Base-by-base conservation (phyloP, 2,888 invertebrate genomes). In the Himalopsyche tibetana region DNA sequence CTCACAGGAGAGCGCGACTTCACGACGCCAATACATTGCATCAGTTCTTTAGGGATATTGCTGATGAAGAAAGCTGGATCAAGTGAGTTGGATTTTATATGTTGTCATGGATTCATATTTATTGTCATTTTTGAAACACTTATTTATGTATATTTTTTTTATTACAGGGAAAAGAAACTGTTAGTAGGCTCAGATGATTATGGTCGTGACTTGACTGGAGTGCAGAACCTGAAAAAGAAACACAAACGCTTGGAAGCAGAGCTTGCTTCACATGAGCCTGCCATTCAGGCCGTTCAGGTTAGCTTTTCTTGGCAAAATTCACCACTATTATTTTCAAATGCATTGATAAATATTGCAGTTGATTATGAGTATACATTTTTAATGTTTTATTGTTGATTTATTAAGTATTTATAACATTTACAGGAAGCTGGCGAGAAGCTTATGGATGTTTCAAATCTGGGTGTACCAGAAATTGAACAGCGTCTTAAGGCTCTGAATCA, bases 11-110 rank as follows among this genome's bases (percentile, higher is more conserved):
- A 90, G 97, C 97, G 11, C 94, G 98, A 55, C 94, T 99, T 87
- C 97, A 98, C 92, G 99, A 99, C 92, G 99, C 99, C 74, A 97
- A 99, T 91, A 99, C 99, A 8, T 94, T 99, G 91, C 99, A 99
- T 92, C 99, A 99, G 93, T 99, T 99, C 96, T 98, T 99, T 95
- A 94, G 99, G 84, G 99, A 99, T 91, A 99, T 99, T 91, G 99
- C 99, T 88, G 99, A 99, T 91, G 99, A 99, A 93, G 99, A 99
- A 92, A 98, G 98, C 9, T 99, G 99, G 99, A 99, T 99, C 91
- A 99, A 99, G 96, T 96, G 88, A 74, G 84, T 19, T 38, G n/a
- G 17, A 63, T n/a, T 11, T 17, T 45, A 15, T 80, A 4, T 81
- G 6, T 56, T n/a, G 42, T 55, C 55, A 63, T 74, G n/a, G 38